A percentile compares a stretch with the other conserved stretches of the same genome.
phyloP scores from a whole-genome alignment of 2,797 vertebrate genomes.

The Chloroceryle amazona region DNA sequence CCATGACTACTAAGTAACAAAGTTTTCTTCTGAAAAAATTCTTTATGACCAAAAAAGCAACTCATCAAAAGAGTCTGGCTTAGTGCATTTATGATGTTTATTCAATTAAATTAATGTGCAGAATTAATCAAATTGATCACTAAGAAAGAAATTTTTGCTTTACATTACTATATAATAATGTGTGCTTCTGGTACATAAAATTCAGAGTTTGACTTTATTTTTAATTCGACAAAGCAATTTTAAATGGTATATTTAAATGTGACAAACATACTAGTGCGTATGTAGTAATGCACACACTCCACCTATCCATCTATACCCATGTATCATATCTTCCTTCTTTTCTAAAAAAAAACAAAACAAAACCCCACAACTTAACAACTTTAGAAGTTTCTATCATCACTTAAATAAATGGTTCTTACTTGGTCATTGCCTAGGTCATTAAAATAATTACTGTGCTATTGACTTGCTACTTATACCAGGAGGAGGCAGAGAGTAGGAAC shows the following conservation, averaged over 20 bases:
- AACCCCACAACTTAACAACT: not conserved
- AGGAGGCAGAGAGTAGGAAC: not conserved
- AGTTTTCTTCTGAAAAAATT: not conserved
- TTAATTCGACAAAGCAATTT: not conserved
- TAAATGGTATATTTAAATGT: not conserved
- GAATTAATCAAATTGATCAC: not conserved
- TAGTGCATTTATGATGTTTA: not conserved
- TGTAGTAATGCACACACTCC: not conserved
- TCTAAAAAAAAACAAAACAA: not conserved
- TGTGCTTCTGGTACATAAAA: not conserved
- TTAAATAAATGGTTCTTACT: constrained; percentile 2
- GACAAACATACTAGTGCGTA: not conserved
- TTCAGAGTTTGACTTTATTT: not conserved
- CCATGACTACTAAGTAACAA: not conserved
- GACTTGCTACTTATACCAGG: not conserved
- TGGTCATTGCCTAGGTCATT: not conserved
- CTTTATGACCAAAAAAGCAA: not conserved
- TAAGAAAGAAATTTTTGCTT: not conserved
- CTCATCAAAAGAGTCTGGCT: not conserved
- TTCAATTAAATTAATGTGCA: not conserved
- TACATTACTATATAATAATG: not conserved
- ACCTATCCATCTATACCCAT: not conserved
- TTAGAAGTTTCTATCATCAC: not conserved
- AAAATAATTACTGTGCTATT: constrained; percentile 13
- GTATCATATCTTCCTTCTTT: not conserved